phyloP scores from a whole-genome alignment of 2,113 vertebrate species.

The Laticauda laticaudata region DNA sequence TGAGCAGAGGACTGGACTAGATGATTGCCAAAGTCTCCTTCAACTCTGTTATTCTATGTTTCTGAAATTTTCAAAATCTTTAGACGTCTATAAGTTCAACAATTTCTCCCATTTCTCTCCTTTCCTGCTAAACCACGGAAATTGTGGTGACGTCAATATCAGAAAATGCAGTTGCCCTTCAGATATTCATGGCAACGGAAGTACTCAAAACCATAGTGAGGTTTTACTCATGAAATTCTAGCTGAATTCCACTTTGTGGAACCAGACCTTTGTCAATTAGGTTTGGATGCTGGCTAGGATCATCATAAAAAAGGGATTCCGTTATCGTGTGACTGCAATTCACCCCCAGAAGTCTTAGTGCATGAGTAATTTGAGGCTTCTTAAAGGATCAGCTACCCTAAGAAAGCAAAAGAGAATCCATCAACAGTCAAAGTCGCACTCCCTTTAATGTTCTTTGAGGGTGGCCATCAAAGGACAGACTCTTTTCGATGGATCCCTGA shows the following conservation, averaged over 20 bases:
- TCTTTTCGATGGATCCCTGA: neutral
- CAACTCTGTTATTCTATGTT: neutral
- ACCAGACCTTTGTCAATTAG: constrained; percentile 47
- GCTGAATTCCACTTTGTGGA: constrained; percentile 23
- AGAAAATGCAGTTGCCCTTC: constrained; percentile 37
- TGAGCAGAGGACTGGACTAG: neutral
- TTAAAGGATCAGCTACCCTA: neutral
- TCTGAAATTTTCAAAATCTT: neutral
- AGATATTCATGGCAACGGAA: constrained; percentile 16
- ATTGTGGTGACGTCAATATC: constrained; percentile 13
- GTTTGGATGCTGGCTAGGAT: constrained; percentile 33
- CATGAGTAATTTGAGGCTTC: neutral
- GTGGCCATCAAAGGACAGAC: neutral
- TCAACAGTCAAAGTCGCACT: neutral
- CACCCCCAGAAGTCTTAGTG: neutral
- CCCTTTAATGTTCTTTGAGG: neutral
- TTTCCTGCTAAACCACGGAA: neutral
- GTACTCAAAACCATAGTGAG: constrained; percentile 36
- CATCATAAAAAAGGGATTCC: constrained; percentile 39
- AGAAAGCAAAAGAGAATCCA: neutral
- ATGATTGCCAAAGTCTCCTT: neutral
- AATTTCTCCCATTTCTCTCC: constrained; percentile 11
- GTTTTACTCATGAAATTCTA: constrained; percentile 59
- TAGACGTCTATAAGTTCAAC: neutral
- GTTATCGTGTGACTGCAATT: neutral